Evolutionary conservation across 2,797 vertebrate species (phyloP), one percentile per base, ranked within the genome.

Genomic region (Monodelphis domestica): DNA sequence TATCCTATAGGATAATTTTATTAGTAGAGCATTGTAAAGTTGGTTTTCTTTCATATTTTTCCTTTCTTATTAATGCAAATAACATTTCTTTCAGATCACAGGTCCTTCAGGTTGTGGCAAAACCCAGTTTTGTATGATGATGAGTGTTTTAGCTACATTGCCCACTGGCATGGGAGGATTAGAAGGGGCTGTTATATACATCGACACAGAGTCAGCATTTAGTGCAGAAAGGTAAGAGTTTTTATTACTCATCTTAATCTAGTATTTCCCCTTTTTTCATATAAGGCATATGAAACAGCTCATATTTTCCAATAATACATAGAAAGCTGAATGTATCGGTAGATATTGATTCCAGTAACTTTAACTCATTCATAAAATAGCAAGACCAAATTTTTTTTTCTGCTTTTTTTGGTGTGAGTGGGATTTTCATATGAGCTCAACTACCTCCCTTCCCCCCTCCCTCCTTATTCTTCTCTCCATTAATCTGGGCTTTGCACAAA

Each of bases 41-140:
- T 70, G 17, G 1, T 70, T 70, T 38, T 38, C 14, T 14, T 38
- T 24, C 5, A 17, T 59, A 3, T 59, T 59, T 59, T 30, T 12
- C 7, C 95, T 96, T n/a, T 53, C 54, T 57, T 95, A 26, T 54
- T 96, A 90, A 92, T 92, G 17, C 17, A 89, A 89, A 95, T 95
- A 24, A 91, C 51, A 94, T 97, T 91, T 96, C 45, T 2, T 97
- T 59, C 95, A 99, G 99, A 97, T 99, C 97, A 98, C 98, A 24
- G 98, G 99, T 38, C 99, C 99, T 50, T 98, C 99, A 52, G 99
- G 99, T 93, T 99, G 99, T 98, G 99, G 99, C n/a, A 99, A 99
- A 98, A 99, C 98, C 95, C 99, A 99, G 0, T 98, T 99, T 97
- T 99, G 99, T 95, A 98, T 99, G 93, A 99, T 99, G 99, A 93